Evolutionary conservation across 1,140 invertebrate genomes (phyloP).

Genomic region (Platorchestia sp.): DNA sequence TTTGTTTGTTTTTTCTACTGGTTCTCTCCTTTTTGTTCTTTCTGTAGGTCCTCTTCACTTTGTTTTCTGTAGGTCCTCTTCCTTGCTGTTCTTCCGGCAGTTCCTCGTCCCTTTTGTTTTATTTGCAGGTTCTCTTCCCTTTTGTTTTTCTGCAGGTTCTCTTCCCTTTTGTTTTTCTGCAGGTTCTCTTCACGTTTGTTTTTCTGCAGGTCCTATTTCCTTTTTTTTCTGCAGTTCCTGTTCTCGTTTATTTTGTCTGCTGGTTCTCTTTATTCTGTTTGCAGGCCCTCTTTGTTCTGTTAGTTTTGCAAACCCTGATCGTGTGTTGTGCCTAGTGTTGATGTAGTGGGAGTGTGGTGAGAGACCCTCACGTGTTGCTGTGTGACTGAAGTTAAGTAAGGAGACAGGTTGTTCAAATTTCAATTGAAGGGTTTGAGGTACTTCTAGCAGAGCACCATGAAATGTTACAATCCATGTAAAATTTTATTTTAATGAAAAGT

Average conservation of each 20-base stretch:
- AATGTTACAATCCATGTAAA: too few relatives aligned
- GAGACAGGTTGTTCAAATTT: too few relatives aligned
- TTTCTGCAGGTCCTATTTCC: too few relatives aligned
- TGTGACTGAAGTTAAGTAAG: too few relatives aligned
- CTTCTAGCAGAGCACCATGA: too few relatives aligned
- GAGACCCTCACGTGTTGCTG: too few relatives aligned
- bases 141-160: background rate
- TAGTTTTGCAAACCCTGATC: too few relatives aligned
- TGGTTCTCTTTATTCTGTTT: background rate
- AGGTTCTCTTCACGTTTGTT: background rate
- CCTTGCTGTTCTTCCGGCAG: background rate
- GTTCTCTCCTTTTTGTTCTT: background rate
- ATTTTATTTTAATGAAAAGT: too few relatives aligned
- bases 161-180: background rate
- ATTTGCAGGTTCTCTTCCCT: background rate
- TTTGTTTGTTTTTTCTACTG: background rate
- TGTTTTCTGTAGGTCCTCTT: background rate
- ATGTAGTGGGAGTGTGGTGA: too few relatives aligned
- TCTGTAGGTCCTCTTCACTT: background rate
- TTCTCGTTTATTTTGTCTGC: background rate
- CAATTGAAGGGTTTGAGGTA: too few relatives aligned
- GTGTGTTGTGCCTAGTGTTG: too few relatives aligned
- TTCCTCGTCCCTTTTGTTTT: background rate
- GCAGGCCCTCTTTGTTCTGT: too few relatives aligned
- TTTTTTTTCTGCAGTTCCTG: background rate